These are phyloP conservation scores for Lethenteron reissneri DNA, from an alignment of 2,113 vertebrate species.

Conservation along the genomic window DNA sequence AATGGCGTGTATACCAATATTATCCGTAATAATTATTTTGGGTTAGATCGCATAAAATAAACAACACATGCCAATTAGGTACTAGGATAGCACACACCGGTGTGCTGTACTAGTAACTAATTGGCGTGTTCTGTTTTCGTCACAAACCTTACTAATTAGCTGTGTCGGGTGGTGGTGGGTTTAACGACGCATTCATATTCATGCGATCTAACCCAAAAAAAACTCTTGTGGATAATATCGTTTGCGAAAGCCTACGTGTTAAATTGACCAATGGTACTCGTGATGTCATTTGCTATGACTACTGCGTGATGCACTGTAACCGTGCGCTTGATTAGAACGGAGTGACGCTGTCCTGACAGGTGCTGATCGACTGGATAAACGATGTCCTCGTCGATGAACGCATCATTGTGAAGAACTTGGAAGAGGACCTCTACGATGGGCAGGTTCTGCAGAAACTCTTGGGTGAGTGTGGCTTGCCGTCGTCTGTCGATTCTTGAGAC, in stretches of 20 bases:
- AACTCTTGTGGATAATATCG: not conserved
- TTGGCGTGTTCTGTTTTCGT: too few species aligned
- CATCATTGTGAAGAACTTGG: conserved; percentile 63
- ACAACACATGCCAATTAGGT: too few species aligned
- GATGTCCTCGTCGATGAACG: conserved; percentile 59
- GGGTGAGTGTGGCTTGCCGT: conserved; percentile 23
- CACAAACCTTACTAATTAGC: too few species aligned
- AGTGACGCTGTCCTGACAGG: conserved; percentile 20
- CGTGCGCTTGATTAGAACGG: not conserved
- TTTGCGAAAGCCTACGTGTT: not conserved
- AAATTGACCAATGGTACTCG: not conserved
- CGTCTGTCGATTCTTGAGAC: too few species aligned
- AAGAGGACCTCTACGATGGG: conserved; percentile 58
- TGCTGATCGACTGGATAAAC: conserved; percentile 72
- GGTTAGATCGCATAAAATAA: too few species aligned
- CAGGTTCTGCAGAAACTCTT: conserved; percentile 69
- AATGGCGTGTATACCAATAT: too few species aligned
- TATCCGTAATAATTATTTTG: too few species aligned
- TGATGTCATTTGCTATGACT: not conserved
- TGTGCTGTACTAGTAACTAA: too few species aligned
- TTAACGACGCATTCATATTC: not conserved
- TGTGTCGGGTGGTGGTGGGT: conserved; percentile 6
- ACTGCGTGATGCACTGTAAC: not conserved
- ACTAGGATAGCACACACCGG: too few species aligned
- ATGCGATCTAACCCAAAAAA: not conserved